Percentiles rank a stretch among this genome's conserved stretches.
These are phyloP conservation scores for Saccopteryx bilineata DNA, from an alignment of 2,113 vertebrate species.

Conservation along the genomic window DNA sequence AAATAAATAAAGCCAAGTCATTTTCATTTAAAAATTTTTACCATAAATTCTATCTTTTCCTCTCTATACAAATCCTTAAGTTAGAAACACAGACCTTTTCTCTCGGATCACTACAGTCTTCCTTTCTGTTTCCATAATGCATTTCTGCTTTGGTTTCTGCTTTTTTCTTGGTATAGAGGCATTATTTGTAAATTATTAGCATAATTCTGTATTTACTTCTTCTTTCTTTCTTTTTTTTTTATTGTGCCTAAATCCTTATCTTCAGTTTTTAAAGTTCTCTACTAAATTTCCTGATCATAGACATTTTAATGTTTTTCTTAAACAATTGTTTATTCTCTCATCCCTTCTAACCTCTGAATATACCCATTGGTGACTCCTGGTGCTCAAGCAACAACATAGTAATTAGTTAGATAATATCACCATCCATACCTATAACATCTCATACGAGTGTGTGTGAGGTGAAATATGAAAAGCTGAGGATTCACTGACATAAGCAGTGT, in stretches of 20 bases:
- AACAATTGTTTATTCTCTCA: background rate
- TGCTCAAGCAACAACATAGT: background rate
- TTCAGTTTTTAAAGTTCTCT: background rate
- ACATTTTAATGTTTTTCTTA: background rate
- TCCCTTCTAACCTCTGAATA: background rate
- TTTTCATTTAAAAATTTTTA: background rate
- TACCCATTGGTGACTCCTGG: background rate
- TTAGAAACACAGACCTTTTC: background rate
- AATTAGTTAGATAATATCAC: background rate
- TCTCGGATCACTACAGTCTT: background rate
- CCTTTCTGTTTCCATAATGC: background rate
- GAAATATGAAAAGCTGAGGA: background rate
- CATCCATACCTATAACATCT: background rate
- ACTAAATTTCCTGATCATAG: background rate
- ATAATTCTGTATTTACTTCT: background rate
- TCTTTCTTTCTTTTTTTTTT: background rate
- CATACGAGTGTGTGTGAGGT: accelerated
- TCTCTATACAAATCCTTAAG: background rate
- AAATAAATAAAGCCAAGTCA: background rate
- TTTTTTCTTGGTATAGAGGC: background rate
- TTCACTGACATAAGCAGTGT: background rate
- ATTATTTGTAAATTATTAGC: background rate
- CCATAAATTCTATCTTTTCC: background rate
- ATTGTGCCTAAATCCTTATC: background rate
- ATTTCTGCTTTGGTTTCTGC: background rate